These are phyloP conservation scores for Chymomyza caudatula DNA, from an alignment of 2,888 invertebrate species.

Conservation along the genomic window DNA sequence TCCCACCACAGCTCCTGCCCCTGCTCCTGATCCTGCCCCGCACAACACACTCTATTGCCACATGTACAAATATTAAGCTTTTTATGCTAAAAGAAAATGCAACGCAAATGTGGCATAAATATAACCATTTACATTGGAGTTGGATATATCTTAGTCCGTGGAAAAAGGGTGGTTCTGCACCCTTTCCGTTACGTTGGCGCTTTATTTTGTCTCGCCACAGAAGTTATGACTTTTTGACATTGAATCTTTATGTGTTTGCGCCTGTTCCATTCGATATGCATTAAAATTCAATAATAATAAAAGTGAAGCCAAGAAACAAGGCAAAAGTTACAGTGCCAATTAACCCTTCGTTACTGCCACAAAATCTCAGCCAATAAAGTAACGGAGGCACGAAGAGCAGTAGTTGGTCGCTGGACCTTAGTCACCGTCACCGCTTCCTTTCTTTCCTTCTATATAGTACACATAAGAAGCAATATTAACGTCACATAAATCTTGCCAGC, in stretches of 20 bases:
- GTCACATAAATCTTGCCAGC: conserved; percentile 68
- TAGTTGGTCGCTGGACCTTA: background rate
- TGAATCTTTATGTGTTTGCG: conserved; percentile 63
- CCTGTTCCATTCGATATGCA: conserved; percentile 69
- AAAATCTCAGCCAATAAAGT: conserved; percentile 5
- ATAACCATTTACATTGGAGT: background rate
- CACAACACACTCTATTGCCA: background rate
- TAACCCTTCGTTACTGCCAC: conserved; percentile 38
- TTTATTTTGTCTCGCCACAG: conserved; percentile 25
- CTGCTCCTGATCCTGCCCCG: too few relatives aligned
- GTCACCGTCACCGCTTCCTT: background rate
- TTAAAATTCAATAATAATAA: conserved; percentile 77
- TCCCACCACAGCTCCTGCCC: too few relatives aligned
- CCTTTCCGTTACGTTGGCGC: background rate
- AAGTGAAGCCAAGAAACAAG: conserved; percentile 34
- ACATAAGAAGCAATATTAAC: conserved; percentile 70
- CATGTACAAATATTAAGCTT: conserved; percentile 31
- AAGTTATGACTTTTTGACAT: conserved; percentile 57
- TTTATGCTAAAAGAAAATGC: conserved; percentile 51
- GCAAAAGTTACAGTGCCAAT: conserved; percentile 31
- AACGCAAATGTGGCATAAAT: conserved; percentile 52
- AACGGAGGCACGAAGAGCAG: conserved; percentile 3
- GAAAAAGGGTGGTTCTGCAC: background rate
- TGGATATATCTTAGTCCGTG: conserved; percentile 25
- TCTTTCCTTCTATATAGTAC: conserved; percentile 1